phyloP scores from a whole-genome alignment of 2,113 vertebrate genomes.

The Rhabdomys dilectus region DNA sequence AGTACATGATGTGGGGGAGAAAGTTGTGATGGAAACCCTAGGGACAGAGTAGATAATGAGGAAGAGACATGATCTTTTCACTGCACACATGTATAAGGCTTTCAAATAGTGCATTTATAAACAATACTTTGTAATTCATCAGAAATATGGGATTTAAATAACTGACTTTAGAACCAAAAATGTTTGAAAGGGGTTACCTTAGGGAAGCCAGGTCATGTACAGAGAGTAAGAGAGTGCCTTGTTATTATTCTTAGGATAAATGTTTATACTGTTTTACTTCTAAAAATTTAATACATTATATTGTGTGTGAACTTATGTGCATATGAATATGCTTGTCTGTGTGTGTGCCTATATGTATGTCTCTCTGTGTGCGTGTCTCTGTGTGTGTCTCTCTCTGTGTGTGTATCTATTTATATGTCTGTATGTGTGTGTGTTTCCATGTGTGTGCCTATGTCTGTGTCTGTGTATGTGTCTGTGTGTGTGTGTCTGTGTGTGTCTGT shows the following conservation, averaged over 20 bases:
- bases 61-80: background rate
- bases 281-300: background rate
- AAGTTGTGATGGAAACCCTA: background rate
- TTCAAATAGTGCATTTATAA: background rate
- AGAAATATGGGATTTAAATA: background rate
- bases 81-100: background rate
- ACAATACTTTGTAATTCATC: background rate
- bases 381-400: background rate
- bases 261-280: constrained; percentile 17
- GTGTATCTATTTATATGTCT: background rate
- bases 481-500: background rate
- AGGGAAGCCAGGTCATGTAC: background rate
- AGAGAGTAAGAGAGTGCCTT: rapidly evolving
- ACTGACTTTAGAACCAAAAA: background rate
- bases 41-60: background rate
- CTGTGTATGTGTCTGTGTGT: background rate
- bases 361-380: background rate
- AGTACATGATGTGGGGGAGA: rapidly evolving
- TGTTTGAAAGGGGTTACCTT: background rate
- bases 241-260: background rate
- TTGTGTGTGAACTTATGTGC: background rate
- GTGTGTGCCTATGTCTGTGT: background rate
- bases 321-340: background rate
- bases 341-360: too few species aligned
- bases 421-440: background rate